These are phyloP conservation scores for Trachelus stipa DNA, from an alignment of 2,888 invertebrate genomes.

Conservation along the genomic window DNA sequence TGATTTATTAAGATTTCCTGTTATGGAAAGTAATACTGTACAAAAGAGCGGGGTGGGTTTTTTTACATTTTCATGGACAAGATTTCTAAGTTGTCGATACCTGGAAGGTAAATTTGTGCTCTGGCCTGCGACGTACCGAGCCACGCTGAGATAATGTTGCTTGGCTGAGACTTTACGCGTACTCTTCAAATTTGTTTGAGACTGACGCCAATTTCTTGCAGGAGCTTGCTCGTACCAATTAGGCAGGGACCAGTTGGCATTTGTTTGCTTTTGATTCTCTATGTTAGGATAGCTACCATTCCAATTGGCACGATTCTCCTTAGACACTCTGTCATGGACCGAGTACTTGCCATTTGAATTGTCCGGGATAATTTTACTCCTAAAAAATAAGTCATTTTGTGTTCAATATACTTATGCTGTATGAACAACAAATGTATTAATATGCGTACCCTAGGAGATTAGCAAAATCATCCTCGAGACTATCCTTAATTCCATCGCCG, in stretches of 20 bases:
- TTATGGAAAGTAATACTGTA: not conserved
- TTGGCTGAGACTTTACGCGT: conserved; percentile 69
- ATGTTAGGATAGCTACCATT: conserved; percentile 65
- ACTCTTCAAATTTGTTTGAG: conserved; percentile 58
- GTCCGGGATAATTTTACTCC: conserved; percentile 57
- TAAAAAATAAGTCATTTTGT: conserved; percentile 29
- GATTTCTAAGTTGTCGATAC: conserved; percentile 38
- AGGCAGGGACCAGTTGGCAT: conserved; percentile 56
- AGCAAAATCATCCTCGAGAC: conserved; percentile 74
- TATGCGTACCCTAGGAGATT: conserved; percentile 77
- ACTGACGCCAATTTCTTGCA: conserved; percentile 46
- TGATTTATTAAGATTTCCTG: not conserved
- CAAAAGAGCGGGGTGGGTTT: not conserved
- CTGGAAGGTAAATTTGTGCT: conserved; percentile 63
- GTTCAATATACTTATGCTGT: conserved; percentile 21
- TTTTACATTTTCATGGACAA: not conserved
- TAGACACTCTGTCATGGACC: conserved; percentile 60
- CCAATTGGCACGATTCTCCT: conserved; percentile 68
- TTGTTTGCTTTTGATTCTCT: conserved; percentile 47
- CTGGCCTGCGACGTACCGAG: conserved; percentile 82
- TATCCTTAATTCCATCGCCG: not conserved
- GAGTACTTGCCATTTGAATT: conserved; percentile 46
- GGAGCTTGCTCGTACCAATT: conserved; percentile 54
- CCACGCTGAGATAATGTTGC: conserved; percentile 82
- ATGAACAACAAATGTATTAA: not conserved